These are phyloP conservation scores for Rhinoderma darwinii DNA, from an alignment of 2,113 vertebrate genomes.

Conservation along the genomic window DNA sequence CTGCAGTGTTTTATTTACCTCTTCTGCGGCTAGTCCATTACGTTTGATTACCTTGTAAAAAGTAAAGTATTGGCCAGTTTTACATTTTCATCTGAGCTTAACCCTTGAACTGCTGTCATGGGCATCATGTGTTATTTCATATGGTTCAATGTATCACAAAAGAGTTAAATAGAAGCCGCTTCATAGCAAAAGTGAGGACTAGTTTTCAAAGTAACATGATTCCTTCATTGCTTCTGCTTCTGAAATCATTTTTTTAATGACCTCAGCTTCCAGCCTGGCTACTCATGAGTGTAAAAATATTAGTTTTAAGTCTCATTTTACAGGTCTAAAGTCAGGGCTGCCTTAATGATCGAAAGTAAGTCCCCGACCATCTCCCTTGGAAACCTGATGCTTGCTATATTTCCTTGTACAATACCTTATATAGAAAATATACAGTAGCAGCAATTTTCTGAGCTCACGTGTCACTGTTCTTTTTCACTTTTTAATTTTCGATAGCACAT, in stretches of 20 bases:
- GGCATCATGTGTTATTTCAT: not conserved
- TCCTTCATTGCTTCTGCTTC: conserved; percentile 38
- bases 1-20: not conserved
- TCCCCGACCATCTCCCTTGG: conserved; percentile 25
- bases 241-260: conserved; percentile 58
- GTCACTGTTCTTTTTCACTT: not conserved
- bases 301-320: conserved; percentile 58
- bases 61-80: not conserved
- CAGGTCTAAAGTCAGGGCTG: conserved; percentile 49
- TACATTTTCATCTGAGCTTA: not conserved
- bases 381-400: conserved; percentile 31
- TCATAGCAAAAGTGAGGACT: conserved; percentile 6
- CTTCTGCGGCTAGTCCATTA: conserved; percentile 29
- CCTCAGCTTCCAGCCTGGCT: conserved; percentile 53
- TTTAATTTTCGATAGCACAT: not conserved
- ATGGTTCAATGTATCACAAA: not conserved
- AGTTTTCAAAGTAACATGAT: conserved; percentile 50
- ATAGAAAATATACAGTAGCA: conserved; percentile 27
- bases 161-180: conserved; percentile 27
- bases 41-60: conserved; percentile 48
- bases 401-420: conserved; percentile 1
- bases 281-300: conserved; percentile 58
- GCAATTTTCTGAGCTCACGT: not conserved
- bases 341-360: conserved; percentile 50
- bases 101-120: not conserved